Evolutionary conservation across 2,797 vertebrate species (phyloP), one percentile per base, ranked within the genome.

Genomic region (Menidia menidia): DNA sequence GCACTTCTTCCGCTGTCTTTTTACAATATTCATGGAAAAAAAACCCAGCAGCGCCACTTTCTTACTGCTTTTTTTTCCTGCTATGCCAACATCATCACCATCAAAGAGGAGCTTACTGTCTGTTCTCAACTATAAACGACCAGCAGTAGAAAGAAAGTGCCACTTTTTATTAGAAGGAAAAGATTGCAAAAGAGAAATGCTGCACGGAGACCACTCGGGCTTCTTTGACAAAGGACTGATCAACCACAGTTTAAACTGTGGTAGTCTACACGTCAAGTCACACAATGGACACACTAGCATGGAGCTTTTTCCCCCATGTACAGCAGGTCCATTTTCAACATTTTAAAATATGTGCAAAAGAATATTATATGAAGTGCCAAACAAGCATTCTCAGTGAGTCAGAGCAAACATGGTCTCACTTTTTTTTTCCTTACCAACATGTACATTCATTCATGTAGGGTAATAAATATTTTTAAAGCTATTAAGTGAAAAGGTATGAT

Each of bases 1-100:
- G 32, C 13, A 1, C 53, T 55, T 25, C 64, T 59, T 56, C 56
- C 32, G 25, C 64, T 48, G 31, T 67, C 51, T 62, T 50, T 50
- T 65, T 44, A 57, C 13, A 72, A 42, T 59, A 71, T 32, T 53
- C 3, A 8, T 57, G n/a, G 33, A 75, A 57, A 73, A 68, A 59
- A 57, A 68, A 68, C 15, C 5, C 18, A 50, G 47, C 47, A 19
- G 19, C 18, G 10, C 48, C 13, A 39, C 11, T 47, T 42, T 52
- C 45, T 44, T 52, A 51, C 1, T 33, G 60, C 25, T 59, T 55
- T 41, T 42, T 39, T 39, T 39, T 39, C 35, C 19, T 33, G 12
- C 31, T 30, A 4, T 1, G 1, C 30, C 31, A 18, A 41, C 42
- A 39, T 50, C 31, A 25, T 30, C 18, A 66, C n/a, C 12, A 43